These are phyloP conservation scores for Drosophila ogumai DNA, from an alignment of 1,140 invertebrate species.

Conservation along the genomic window DNA sequence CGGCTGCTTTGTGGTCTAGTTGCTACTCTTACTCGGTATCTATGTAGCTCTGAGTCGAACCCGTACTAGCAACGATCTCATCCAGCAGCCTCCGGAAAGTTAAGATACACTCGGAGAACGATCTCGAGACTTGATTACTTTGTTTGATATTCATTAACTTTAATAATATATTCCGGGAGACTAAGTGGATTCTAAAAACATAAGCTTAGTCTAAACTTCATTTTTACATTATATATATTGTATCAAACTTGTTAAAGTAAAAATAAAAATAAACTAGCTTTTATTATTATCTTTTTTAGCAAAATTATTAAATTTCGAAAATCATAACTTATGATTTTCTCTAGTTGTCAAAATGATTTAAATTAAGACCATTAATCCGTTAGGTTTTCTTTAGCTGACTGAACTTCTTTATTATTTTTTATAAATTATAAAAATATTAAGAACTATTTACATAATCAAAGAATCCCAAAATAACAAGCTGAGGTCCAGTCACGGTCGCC, in stretches of 20 bases:
- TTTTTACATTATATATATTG: too few species aligned
- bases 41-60: background rate
- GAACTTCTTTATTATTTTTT: background rate
- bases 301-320: too few species aligned
- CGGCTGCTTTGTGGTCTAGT: slow-evolving; percentile 72
- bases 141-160: background rate
- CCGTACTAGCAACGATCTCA: slow-evolving; percentile 7
- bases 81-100: slow-evolving; percentile 15
- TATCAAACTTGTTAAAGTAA: too few species aligned
- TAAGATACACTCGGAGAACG: slow-evolving; percentile 18
- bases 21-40: slow-evolving; percentile 30
- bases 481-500: background rate
- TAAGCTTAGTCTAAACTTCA: too few species aligned
- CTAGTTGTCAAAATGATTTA: too few species aligned
- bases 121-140: too few species aligned
- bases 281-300: too few species aligned
- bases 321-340: too few species aligned
- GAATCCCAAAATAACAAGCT: background rate
- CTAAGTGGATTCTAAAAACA: background rate
- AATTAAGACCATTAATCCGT: background rate
- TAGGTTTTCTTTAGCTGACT: too few species aligned
- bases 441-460: too few species aligned
- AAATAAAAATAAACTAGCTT: too few species aligned
- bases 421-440: background rate
- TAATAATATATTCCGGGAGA: background rate